Conservation (phyloP, 92 coral and sea anemone species). For the Isaurus tuberculatus region DNA sequence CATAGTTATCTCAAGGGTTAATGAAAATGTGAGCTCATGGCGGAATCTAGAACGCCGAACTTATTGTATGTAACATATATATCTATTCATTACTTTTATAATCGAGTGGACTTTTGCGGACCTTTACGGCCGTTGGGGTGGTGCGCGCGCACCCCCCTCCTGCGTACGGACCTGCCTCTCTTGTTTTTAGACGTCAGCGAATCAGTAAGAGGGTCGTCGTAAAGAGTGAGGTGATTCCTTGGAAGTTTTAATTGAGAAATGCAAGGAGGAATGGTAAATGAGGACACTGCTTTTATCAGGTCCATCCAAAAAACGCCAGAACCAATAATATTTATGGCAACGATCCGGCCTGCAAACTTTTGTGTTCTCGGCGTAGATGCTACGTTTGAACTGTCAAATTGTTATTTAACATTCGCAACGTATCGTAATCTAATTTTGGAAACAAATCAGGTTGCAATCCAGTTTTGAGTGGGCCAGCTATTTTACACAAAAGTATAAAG, state of each 20-base stretch:
- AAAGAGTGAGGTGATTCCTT: no score
- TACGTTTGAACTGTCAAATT: conserved; percentile 53
- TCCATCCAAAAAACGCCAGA: conserved; percentile 50
- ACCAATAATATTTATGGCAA: conserved; percentile 48
- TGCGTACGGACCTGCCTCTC: no score
- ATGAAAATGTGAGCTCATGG: no score
- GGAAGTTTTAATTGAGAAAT: not conserved
- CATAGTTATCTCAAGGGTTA: no score
- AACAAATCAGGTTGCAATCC: not conserved
- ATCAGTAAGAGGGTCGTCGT: no score
- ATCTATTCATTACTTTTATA: no score
- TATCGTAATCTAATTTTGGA: not conserved
- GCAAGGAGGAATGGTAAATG: not conserved
- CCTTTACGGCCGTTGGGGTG: no score
- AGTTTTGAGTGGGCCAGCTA: conserved; percentile 10
- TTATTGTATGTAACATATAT: no score
- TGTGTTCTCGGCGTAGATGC: conserved; percentile 60
- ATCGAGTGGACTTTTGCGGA: no score
- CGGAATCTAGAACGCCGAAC: no score
- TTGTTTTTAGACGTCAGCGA: no score
- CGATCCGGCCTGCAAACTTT: conserved; percentile 50
- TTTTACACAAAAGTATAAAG: not conserved
- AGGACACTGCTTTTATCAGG: conserved; percentile 32
- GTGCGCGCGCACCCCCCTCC: no score
- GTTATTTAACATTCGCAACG: conserved; percentile 59